Conservation (phyloP, 2,888 invertebrate species). For the Acronicta psi region DNA sequence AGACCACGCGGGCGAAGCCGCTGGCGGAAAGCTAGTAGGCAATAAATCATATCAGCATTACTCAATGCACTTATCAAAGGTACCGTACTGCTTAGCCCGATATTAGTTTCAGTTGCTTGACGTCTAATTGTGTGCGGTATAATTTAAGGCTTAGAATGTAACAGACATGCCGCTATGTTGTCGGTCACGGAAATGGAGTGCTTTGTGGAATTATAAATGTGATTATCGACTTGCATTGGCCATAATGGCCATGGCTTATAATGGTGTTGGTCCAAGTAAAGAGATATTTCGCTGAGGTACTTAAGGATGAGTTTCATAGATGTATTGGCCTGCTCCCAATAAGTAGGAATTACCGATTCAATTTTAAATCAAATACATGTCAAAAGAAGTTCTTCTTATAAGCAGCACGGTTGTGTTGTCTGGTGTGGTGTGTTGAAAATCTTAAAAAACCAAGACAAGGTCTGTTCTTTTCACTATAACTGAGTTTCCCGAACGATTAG, state of each 20-base stretch:
- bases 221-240: constrained; percentile 6
- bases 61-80: constrained; percentile 18
- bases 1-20: too few species aligned
- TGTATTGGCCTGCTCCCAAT: not conserved
- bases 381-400: too few species aligned
- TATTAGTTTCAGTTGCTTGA: constrained; percentile 64
- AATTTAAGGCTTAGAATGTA: constrained; percentile 62
- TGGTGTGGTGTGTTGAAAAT: too few species aligned
- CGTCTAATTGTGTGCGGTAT: constrained; percentile 67
- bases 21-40: too few species aligned
- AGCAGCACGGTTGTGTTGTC: too few species aligned
- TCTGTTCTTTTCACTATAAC: too few species aligned
- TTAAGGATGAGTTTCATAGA: not conserved
- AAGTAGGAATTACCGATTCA: too few species aligned
- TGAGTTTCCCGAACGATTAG: too few species aligned
- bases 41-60: constrained; percentile 29
- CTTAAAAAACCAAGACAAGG: too few species aligned
- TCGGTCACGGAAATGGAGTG: constrained; percentile 27
- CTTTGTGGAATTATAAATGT: constrained; percentile 16
- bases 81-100: constrained; percentile 58
- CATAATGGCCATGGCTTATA: too few species aligned
- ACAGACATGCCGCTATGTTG: constrained; percentile 54
- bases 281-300: not conserved
- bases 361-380: too few species aligned
- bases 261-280: not conserved